Evolutionary conservation across 1,140 invertebrate genomes (phyloP).

Genomic region (Rhagoletis zephyria): DNA sequence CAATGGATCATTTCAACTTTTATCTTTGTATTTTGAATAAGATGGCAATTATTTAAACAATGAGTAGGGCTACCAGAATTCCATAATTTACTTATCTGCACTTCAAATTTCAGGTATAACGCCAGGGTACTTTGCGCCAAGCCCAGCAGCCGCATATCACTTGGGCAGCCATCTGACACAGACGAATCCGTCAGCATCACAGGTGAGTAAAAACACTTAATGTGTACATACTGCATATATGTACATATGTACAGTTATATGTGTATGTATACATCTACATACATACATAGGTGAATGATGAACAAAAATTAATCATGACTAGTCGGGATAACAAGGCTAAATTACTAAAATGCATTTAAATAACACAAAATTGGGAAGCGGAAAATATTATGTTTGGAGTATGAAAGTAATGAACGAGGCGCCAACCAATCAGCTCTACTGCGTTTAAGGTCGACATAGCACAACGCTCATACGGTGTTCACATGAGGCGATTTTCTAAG

Average conservation of each 20-base stretch:
- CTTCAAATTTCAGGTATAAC: constrained; percentile 69
- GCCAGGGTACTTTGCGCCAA: constrained; percentile 72
- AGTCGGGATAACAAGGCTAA: constrained; percentile 2
- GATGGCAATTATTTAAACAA: constrained; percentile 44
- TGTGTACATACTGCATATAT: not conserved
- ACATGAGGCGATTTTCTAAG: too few relatives aligned
- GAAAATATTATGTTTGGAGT: not conserved
- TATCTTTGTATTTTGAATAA: constrained; percentile 35
- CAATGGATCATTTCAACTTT: constrained; percentile 29
- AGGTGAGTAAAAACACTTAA: constrained; percentile 66
- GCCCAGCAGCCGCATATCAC: constrained; percentile 72
- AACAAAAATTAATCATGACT: not conserved
- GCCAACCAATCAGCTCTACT: constrained; percentile 8
- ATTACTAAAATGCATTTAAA: not conserved
- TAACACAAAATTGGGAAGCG: not conserved
- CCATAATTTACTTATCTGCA: not conserved
- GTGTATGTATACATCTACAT: not conserved
- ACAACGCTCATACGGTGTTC: not conserved
- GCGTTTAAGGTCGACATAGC: not conserved
- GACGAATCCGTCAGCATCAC: constrained; percentile 70
- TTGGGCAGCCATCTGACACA: constrained; percentile 73
- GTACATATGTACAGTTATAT: not conserved
- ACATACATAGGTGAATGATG: too few relatives aligned
- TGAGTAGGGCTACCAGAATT: constrained; percentile 38
- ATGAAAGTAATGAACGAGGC: not conserved